Conservation (phyloP, 2,113 vertebrate species). For the Nestor notabilis region DNA sequence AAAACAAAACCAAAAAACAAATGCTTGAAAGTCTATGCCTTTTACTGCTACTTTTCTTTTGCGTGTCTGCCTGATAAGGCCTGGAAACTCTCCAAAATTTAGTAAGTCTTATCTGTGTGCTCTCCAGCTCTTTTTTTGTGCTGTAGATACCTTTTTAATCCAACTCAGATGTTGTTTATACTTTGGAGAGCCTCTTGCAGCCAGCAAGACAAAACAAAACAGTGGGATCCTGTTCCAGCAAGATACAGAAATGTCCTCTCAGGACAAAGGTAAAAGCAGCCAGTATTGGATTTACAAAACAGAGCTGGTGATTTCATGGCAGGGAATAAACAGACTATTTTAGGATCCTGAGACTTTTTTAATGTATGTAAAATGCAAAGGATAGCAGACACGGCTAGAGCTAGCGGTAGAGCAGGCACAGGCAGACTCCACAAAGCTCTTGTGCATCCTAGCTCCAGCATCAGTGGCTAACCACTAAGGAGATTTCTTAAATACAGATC, state of each 20-base stretch:
- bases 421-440: background rate
- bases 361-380: background rate
- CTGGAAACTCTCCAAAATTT: background rate
- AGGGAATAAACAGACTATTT: background rate
- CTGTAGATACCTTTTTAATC: conserved; percentile 14
- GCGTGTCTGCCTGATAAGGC: background rate
- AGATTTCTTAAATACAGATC: background rate
- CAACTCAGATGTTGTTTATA: conserved; percentile 35
- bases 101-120: background rate
- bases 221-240: background rate
- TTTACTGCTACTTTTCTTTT: background rate
- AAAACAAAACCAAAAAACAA: background rate
- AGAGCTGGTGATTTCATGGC: background rate
- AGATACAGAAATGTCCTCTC: background rate
- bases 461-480: background rate
- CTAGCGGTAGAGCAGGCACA: background rate
- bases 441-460: background rate
- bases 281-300: background rate
- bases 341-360: background rate
- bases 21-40: background rate
- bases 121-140: background rate
- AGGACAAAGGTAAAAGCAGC: background rate
- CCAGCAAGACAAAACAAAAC: conserved; percentile 47
- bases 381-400: rapidly evolving
- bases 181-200: background rate